Base-by-base conservation (phyloP, 2,888 invertebrate genomes). In the Camptogramma bilineatum region DNA sequence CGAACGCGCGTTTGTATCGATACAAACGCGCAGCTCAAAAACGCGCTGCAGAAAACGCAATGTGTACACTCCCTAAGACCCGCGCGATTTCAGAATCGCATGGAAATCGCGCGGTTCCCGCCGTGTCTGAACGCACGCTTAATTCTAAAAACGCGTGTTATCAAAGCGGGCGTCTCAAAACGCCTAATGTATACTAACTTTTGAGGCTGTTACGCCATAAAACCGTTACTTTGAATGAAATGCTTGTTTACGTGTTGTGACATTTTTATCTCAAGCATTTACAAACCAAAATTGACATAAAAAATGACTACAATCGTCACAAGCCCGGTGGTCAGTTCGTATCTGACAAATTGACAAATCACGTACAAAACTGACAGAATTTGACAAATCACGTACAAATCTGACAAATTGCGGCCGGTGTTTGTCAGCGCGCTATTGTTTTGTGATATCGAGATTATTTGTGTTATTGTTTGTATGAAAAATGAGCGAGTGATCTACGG, bases 341-440 rank as follows among this genome's bases (percentile, higher is more conserved):
- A 82, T 81, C 79, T 71, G 77, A 82, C 83, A 78, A 77, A 76
- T 79, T 88, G 87, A 88, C 87, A 86, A 87, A 87, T 87, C 73
- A 81, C 69, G 68, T 72, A 76, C 78, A 69, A 69, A 52, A 64
- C 64, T 73, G 77, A 80, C 83, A 79, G 76, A 75, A 76, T 78
- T 83, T 88, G 87, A 87, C 87, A 86, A 88, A 87, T 87, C 74
- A 81, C 69, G 70, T 72, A 76, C 78, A 69, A 68, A 53, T 59
- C 63, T 83, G 85, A 87, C 83, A 83, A 84, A 87, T 85, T 65
- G 78, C 70, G 64, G 55, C 66, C 64, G 66, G 67, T 67, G 71
- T 77, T 78, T 80, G 78, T 81, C 79, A 77, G 55, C 71, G 66
- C 56, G 16, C 71, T 67, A 76, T 79, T 79, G 78, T 80, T 71